Evolutionary conservation across 2,113 vertebrate species (phyloP).

Genomic region (Passer montanus): DNA sequence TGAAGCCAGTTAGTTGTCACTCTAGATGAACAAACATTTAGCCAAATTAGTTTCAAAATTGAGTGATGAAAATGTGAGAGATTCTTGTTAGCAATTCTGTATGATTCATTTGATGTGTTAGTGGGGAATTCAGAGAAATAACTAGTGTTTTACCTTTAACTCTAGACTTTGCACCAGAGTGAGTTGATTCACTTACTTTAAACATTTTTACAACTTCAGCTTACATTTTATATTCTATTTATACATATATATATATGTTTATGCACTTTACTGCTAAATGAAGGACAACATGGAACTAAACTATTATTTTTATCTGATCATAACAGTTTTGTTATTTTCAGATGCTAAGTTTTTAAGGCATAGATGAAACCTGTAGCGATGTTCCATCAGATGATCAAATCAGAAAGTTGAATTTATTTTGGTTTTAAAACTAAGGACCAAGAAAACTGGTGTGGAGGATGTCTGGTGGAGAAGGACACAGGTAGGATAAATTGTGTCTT

Average conservation of each 20-base stretch:
- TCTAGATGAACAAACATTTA: not conserved
- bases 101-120: not conserved
- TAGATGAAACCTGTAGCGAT: not conserved
- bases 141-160: not conserved
- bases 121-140: not conserved
- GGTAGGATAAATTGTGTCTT: not conserved
- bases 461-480: not conserved
- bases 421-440: not conserved
- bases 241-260: not conserved
- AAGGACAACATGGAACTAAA: not conserved
- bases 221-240: not conserved
- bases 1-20: not conserved
- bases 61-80: not conserved
- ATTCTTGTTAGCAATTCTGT: not conserved
- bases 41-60: not conserved
- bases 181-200: not conserved
- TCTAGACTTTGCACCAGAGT: not conserved
- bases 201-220: not conserved
- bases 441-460: not conserved
- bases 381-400: not conserved
- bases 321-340: not conserved
- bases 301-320: not conserved
- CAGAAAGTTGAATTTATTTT: not conserved
- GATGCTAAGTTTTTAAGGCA: not conserved
- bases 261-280: not conserved